Evolutionary conservation across 2,113 vertebrate genomes (phyloP), one percentile per base, ranked within the genome.

Genomic region (Rutilus rutilus): DNA sequence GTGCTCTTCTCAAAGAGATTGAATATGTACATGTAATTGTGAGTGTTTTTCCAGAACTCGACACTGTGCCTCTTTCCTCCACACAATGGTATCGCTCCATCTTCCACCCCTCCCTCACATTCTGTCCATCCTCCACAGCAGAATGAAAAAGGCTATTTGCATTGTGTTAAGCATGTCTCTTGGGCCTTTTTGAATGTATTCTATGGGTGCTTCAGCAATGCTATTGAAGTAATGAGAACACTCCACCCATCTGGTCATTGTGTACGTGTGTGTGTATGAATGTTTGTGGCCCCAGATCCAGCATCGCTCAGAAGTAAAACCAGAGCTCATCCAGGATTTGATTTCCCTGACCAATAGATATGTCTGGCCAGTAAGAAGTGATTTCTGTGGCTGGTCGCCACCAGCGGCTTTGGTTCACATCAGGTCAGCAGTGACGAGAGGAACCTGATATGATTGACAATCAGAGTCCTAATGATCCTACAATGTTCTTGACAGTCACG

Each of bases 201-300:
- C 89, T 89, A 86, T 90, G 89, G 90, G 89, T 92, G 91, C 92
- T 94, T 92, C 91, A 93, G 89, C 81, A 59, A 84, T 88, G 86
- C 93, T 92, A 91, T 92, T 92, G 91, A 92, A 91, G 91, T 92
- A 50, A 86, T 90, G 79, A 93, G 92, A 94, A 94, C 92, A 89
- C 93, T 92, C 85, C 92, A 91, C 93, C 92, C 92, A 90, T 85
- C 89, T 92, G 92, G 92, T 90, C 93, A 93, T 93, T 92, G 90
- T 93, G 90, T 92, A 89, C 2, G 65, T 57, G 75, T 21, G 67
- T 45, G 25, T 50, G 15, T 82, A 23, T 71, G 42, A 19, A 65
- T 47, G 79, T 81, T 47, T 65, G 57, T 62, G 57, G 59, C 77
- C 57, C 52, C 52, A 57, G 50, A 57, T 78, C 60, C 57, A 47